Conservation (phyloP, 2,888 invertebrate genomes). For the Himalopsyche japonica region DNA sequence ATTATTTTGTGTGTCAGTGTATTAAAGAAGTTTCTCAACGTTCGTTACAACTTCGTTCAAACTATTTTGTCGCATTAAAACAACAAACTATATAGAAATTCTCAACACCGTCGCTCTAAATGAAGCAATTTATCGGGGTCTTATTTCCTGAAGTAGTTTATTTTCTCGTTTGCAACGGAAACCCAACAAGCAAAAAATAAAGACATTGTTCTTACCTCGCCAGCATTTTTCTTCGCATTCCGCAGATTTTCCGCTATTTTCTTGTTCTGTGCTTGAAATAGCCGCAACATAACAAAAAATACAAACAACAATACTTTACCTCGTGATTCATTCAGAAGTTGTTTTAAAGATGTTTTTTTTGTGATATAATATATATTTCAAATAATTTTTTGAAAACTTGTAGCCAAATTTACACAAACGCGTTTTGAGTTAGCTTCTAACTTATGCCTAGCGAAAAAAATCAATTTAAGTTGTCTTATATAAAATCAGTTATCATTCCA, state of each 20-base stretch:
- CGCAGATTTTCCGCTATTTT: neutral
- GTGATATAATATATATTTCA: too few species aligned
- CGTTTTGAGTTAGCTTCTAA: too few species aligned
- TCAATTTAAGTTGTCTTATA: too few species aligned
- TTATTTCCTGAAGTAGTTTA: neutral
- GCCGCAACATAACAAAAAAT: neutral
- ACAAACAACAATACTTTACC: too few species aligned
- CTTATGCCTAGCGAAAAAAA: too few species aligned
- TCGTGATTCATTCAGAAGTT: too few species aligned
- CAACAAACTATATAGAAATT: neutral
- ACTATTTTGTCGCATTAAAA: neutral
- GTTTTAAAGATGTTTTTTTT: too few species aligned
- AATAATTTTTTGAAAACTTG: too few species aligned
- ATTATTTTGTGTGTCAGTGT: too few species aligned
- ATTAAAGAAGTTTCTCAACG: neutral
- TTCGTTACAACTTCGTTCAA: neutral
- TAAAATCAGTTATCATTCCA: too few species aligned
- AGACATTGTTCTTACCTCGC: neutral
- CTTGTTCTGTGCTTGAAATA: neutral
- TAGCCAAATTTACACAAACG: too few species aligned
- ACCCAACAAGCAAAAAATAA: neutral
- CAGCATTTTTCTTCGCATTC: neutral
- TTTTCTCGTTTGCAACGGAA: neutral
- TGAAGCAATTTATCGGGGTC: neutral
- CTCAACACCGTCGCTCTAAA: neutral